Evolutionary conservation across 2,113 vertebrate genomes (phyloP), one percentile per base, ranked within the genome.

Genomic region (Cavia aperea): DNA sequence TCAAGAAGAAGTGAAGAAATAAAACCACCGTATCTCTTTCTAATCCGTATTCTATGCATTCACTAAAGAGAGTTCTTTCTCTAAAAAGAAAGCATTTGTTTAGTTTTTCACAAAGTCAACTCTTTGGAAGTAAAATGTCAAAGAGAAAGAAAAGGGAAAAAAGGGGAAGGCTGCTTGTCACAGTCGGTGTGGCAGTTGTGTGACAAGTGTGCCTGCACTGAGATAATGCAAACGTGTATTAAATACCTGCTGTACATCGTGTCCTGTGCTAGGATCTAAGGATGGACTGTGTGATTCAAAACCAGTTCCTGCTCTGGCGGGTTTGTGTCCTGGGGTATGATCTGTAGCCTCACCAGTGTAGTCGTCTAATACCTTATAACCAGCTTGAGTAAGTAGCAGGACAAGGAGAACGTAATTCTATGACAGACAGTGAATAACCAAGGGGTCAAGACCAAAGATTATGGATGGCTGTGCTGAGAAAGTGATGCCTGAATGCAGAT

Each of bases 291-390:
- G 5, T 51, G 49, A 91, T 33, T 65, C 43, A 23, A 23, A 84
- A 39, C 77, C 66, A 70, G 10, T 51, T 12, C 60, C 23, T 29
- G 10, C 23, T 60, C 23, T 14, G 3, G 14, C 13, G 60, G 46
- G 29, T 36, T 63, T 43, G 6, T 26, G 9, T 36, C 86, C 46
- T 51, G 10, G 33, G 15, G 21, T 43, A 11, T 73, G 12, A 75
- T 15, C 43, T 9, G 0, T 11, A 8, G n/a, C 18, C 58, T 56
- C 33, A 0, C 36, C 26, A n/a, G 23, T 49, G 12, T 4, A 26
- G 5, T 29, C 31, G 49, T 24, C 33, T 58, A 33, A 33, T 39
- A 39, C 66, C 66, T 92, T 66, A 0, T 88, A 56, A 56, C 33
- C 7, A 62, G 72, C 70, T 46, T n/a, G 36, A 66, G 39, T 33